Conservation (phyloP, 92 coral and sea anemone genomes). For the Pocillopora meandrina region DNA sequence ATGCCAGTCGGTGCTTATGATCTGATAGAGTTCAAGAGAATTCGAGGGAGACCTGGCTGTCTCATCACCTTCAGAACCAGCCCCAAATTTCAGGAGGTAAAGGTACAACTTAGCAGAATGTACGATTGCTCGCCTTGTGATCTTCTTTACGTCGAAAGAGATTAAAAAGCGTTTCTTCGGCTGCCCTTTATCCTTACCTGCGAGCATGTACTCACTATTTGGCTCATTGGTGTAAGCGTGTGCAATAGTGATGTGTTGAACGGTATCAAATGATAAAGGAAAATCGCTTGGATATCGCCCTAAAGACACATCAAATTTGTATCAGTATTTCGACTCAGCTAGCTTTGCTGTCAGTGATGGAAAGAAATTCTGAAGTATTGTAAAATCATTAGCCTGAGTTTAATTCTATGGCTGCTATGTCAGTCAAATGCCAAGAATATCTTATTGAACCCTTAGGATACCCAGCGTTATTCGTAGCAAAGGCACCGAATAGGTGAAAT, state of each 20-base stretch:
- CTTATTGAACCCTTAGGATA: too few species aligned
- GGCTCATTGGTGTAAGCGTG: conserved; percentile 58
- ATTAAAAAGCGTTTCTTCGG: conserved; percentile 81
- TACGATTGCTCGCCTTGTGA: conserved; percentile 71
- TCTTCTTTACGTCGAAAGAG: conserved; percentile 74
- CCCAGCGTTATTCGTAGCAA: too few species aligned
- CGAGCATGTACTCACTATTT: conserved; percentile 64
- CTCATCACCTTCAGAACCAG: conserved; percentile 37
- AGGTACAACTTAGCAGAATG: conserved; percentile 81
- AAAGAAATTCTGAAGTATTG: not conserved
- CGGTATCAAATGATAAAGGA: conserved; percentile 63
- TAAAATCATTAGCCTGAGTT: too few species aligned
- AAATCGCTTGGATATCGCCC: conserved; percentile 69
- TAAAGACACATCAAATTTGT: conserved; percentile 7
- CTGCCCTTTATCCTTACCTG: conserved; percentile 70
- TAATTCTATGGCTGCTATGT: too few species aligned
- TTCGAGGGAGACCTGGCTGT: conserved; percentile 56
- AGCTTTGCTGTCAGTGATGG: not conserved
- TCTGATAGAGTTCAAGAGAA: conserved; percentile 78
- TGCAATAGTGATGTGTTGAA: conserved; percentile 63
- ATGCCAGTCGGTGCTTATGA: conserved; percentile 89
- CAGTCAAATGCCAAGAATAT: too few species aligned
- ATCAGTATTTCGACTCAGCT: not conserved
- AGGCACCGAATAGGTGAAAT: too few species aligned
- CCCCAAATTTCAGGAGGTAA: conserved; percentile 64